phyloP scores from a whole-genome alignment of 2,888 invertebrate species.

The Oligia latruncula region DNA sequence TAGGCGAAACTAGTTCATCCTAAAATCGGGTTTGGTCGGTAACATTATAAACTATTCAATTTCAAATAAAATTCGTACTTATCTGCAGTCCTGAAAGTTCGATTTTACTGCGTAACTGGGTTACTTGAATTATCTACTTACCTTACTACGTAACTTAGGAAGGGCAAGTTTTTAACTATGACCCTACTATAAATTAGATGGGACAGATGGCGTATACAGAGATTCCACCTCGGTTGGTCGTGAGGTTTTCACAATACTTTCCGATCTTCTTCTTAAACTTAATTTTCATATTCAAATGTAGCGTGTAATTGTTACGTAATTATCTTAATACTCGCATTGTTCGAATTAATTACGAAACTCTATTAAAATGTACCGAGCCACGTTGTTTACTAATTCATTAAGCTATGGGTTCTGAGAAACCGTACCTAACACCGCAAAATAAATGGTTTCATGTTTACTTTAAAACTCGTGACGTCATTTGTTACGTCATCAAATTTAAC shows the following conservation, averaged over 20 bases:
- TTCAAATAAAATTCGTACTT: not conserved
- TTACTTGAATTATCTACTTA: not conserved
- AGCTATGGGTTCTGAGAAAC: conserved; percentile 25
- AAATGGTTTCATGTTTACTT: conserved; percentile 39
- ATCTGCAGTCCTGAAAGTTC: not conserved
- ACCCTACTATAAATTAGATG: not conserved
- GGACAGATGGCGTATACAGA: not conserved
- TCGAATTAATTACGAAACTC: conserved; percentile 23
- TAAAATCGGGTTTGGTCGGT: too few species aligned
- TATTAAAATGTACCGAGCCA: conserved; percentile 19
- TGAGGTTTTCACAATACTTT: not conserved
- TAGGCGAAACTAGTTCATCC: too few species aligned
- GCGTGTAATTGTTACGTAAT: not conserved
- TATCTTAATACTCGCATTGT: conserved; percentile 12
- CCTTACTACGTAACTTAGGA: not conserved
- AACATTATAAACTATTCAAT: not conserved
- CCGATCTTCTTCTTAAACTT: not conserved
- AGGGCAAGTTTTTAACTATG: not conserved
- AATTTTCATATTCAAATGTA: not conserved
- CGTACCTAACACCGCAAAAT: conserved; percentile 3
- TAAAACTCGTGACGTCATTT: conserved; percentile 26
- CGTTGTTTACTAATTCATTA: conserved; percentile 43
- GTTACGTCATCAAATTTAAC: conserved; percentile 1
- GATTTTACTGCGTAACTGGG: not conserved
- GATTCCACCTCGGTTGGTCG: not conserved